phyloP scores from a whole-genome alignment of 2,113 vertebrate species.

The Ceyx cyanopectus region DNA sequence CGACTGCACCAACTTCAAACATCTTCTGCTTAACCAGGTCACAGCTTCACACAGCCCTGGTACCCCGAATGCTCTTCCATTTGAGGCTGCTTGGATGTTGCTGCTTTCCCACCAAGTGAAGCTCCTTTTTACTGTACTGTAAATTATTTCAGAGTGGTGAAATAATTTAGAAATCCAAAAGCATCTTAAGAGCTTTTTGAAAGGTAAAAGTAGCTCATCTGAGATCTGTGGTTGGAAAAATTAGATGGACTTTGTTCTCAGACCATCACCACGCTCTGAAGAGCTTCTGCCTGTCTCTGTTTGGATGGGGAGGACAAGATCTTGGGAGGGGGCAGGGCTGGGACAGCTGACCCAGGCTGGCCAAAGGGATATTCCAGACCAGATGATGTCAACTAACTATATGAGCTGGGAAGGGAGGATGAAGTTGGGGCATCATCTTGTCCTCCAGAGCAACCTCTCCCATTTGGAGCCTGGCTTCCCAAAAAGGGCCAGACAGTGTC shows the following conservation, averaged over 20 bases:
- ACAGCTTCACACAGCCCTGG: not conserved
- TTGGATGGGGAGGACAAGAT: too few species aligned
- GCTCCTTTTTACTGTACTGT: not conserved
- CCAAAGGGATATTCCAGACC: too few species aligned
- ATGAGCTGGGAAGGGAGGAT: too few species aligned
- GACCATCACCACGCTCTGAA: rapidly evolving
- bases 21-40: not conserved
- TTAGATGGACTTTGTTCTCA: not conserved
- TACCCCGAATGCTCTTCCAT: not conserved
- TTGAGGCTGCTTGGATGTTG: not conserved
- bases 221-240: not conserved
- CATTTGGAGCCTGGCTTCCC: too few species aligned
- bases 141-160: not conserved
- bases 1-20: not conserved
- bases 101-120: conserved; percentile 2
- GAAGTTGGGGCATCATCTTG: too few species aligned
- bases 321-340: too few species aligned
- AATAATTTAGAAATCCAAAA: conserved; percentile 54
- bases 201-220: not conserved
- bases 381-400: too few species aligned
- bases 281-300: rapidly evolving
- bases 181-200: conserved; percentile 15
- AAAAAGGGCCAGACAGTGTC: too few species aligned
- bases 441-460: too few species aligned
- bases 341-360: too few species aligned